These are phyloP conservation scores for Syngnathus floridae DNA, from an alignment of 2,113 vertebrate species.

Conservation along the genomic window DNA sequence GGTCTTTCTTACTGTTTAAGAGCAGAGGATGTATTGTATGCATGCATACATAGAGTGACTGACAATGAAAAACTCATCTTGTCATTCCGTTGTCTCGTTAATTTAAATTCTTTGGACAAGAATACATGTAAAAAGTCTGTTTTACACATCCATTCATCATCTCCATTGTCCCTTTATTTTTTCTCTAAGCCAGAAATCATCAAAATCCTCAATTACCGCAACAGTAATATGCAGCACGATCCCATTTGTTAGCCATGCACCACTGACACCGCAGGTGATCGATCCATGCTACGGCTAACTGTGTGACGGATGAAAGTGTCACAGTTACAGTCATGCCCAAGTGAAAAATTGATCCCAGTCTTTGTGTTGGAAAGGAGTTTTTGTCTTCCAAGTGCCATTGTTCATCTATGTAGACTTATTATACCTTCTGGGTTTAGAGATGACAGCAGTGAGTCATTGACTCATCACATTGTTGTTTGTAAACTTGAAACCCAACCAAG, in stretches of 20 bases:
- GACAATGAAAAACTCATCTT: not conserved
- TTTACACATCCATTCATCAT: slow-evolving; percentile 30
- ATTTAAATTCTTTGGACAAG: slow-evolving; percentile 15
- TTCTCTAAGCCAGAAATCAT: slow-evolving; percentile 33
- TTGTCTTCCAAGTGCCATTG: slow-evolving; percentile 47
- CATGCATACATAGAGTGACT: too few relatives aligned
- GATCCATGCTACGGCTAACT: slow-evolving; percentile 59
- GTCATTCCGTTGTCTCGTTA: not conserved
- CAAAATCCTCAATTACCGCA: slow-evolving; percentile 32
- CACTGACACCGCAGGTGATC: slow-evolving; percentile 53
- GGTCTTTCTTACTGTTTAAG: not conserved
- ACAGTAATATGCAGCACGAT: slow-evolving; percentile 24
- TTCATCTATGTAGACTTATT: slow-evolving; percentile 56
- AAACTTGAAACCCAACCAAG: slow-evolving; percentile 50
- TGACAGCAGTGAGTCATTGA: slow-evolving; percentile 55
- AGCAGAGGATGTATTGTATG: not conserved
- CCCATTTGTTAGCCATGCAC: slow-evolving; percentile 57
- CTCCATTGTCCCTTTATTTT: slow-evolving; percentile 50
- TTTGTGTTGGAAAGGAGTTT: slow-evolving; percentile 48
- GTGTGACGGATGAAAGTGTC: slow-evolving; percentile 66
- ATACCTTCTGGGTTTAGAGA: slow-evolving; percentile 42
- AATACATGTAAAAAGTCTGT: slow-evolving; percentile 22
- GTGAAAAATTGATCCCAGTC: slow-evolving; percentile 53
- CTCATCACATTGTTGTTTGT: slow-evolving; percentile 58
- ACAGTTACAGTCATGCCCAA: slow-evolving; percentile 54